Conservation (phyloP, 1,140 invertebrate species). For the Eupristina koningsbergeri region DNA sequence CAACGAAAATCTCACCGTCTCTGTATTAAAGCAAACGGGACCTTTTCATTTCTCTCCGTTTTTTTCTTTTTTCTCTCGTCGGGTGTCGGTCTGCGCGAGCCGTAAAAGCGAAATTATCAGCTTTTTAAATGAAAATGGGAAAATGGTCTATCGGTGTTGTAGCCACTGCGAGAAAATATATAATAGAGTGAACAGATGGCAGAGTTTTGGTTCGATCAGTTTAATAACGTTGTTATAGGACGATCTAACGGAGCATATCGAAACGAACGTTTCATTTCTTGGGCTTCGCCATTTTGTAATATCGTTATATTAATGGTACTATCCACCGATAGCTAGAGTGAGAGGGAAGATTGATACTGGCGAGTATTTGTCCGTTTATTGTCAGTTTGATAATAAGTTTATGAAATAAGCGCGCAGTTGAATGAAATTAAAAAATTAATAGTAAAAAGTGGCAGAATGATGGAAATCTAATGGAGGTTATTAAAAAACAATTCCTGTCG, state of each 20-base stretch:
- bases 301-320: slow-evolving; percentile 46
- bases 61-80: background rate
- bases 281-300: slow-evolving; percentile 52
- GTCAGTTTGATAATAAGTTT: background rate
- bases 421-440: background rate
- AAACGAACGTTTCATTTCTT: slow-evolving; percentile 36
- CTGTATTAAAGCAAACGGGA: slow-evolving; percentile 29
- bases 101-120: slow-evolving; percentile 41
- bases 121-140: slow-evolving; percentile 42
- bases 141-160: slow-evolving; percentile 5
- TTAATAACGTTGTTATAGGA: slow-evolving; percentile 38
- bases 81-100: background rate
- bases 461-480: too few relatives aligned
- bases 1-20: slow-evolving; percentile 11
- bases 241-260: slow-evolving; percentile 7
- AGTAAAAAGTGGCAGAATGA: too few relatives aligned
- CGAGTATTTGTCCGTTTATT: slow-evolving; percentile 16
- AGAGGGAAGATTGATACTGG: slow-evolving; percentile 26
- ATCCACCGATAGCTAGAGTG: background rate
- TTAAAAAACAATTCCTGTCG: too few relatives aligned
- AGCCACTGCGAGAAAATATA: slow-evolving; percentile 40
- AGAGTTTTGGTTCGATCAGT: slow-evolving; percentile 37
- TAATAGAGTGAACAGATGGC: slow-evolving; percentile 18
- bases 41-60: background rate
- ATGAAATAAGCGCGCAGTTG: background rate